phyloP scores from a whole-genome alignment of 2,888 invertebrate species.

The Ochropleura leucogaster region DNA sequence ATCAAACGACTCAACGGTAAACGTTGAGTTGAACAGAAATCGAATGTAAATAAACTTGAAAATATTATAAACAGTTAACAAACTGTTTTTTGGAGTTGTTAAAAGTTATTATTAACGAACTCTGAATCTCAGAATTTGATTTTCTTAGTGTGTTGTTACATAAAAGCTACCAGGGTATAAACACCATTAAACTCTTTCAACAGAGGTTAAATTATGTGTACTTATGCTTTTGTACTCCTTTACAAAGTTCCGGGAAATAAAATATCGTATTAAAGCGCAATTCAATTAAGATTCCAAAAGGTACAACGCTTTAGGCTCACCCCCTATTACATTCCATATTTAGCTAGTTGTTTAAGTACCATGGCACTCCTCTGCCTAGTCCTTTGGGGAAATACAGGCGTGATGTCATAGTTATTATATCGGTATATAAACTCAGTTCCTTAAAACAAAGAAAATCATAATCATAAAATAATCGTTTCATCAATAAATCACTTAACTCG shows the following conservation, averaged over 20 bases:
- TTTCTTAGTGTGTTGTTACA: not conserved
- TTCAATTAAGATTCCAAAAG: constrained; percentile 6
- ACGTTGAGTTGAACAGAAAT: not conserved
- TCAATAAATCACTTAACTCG: not conserved
- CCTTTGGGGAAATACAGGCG: not conserved
- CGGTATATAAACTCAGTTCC: not conserved
- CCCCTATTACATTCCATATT: not conserved
- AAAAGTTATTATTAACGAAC: not conserved
- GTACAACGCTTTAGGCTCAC: not conserved
- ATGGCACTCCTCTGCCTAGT: not conserved
- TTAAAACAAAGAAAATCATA: not conserved
- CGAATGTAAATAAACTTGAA: not conserved
- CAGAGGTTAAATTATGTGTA: not conserved
- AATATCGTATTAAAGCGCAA: not conserved
- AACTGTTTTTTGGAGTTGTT: too few species aligned
- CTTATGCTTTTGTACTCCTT: not conserved
- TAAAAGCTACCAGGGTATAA: not conserved
- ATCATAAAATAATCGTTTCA: not conserved
- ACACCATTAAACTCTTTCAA: not conserved
- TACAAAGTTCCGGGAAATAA: constrained; percentile 9
- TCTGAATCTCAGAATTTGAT: not conserved
- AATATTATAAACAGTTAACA: not conserved
- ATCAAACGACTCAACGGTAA: not conserved
- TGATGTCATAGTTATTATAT: not conserved
- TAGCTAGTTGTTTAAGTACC: too few species aligned